Percentiles rank a stretch among this genome's conserved stretches.
Evolutionary conservation across 92 coral and sea anemone species (phyloP).

Genomic region (Epizoanthus rinbou): DNA sequence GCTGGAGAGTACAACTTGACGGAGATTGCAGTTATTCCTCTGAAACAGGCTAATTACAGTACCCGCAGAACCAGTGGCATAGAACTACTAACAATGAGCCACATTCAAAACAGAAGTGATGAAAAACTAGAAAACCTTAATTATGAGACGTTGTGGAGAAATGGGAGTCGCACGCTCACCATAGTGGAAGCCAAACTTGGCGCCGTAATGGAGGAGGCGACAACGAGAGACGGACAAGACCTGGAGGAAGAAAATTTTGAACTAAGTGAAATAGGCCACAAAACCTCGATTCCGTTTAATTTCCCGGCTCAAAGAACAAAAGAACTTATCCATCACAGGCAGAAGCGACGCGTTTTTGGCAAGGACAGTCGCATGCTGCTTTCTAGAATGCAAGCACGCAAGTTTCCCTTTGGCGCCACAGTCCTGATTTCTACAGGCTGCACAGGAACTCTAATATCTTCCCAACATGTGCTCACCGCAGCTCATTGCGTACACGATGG

Average conservation of each 20-base stretch:
- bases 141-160: conserved; percentile 71
- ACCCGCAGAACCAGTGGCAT: neutral
- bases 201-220: conserved; percentile 3
- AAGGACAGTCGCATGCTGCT: conserved; percentile 54
- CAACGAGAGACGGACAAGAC: conserved; percentile 10
- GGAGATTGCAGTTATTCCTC: neutral
- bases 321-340: conserved; percentile 41
- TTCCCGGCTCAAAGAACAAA: neutral
- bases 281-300: neutral
- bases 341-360: conserved; percentile 53
- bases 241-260: conserved; percentile 8
- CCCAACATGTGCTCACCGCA: conserved; percentile 75
- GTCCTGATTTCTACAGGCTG: conserved; percentile 77
- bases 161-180: conserved; percentile 30
- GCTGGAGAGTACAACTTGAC: neutral
- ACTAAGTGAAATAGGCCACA: conserved; percentile 22
- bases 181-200: conserved; percentile 12
- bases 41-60: neutral
- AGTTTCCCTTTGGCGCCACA: conserved; percentile 61
- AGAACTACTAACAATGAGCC: conserved; percentile 1
- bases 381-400: conserved; percentile 19
- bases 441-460: conserved; percentile 76
- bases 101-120: neutral
- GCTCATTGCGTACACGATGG: conserved; percentile 86
- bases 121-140: conserved; percentile 39